Conservation (phyloP, 2,797 vertebrate species). For the Orientallactaga sibirica region DNA sequence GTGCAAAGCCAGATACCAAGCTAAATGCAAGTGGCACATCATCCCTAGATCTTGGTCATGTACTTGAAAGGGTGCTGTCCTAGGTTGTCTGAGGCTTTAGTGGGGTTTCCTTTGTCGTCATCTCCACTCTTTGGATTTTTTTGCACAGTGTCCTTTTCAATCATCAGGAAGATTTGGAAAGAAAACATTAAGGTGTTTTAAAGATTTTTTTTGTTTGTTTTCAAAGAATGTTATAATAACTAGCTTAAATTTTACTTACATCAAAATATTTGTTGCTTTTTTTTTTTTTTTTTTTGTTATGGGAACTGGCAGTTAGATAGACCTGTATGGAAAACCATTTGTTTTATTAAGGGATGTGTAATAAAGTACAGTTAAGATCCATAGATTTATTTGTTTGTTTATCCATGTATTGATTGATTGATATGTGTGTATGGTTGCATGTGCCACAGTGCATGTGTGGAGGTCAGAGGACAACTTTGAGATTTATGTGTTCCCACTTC, state of each 20-base stretch:
- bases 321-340: constrained; percentile 38
- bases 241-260: constrained; percentile 40
- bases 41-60: neutral
- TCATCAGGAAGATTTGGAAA: constrained; percentile 41
- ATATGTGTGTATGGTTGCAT: too few species aligned
- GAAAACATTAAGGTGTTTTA: neutral
- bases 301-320: constrained; percentile 27
- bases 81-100: constrained; percentile 6
- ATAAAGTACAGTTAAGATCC: constrained; percentile 46
- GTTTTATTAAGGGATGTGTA: constrained; percentile 48
- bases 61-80: constrained; percentile 1
- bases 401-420: too few species aligned
- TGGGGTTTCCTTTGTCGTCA: constrained; percentile 25
- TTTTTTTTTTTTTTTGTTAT: neutral
- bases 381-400: neutral
- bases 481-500: too few species aligned
- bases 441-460: too few species aligned
- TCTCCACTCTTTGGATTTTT: constrained; percentile 51
- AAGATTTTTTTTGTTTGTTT: constrained; percentile 20
- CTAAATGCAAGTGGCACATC: neutral
- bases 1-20: neutral
- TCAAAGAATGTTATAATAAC: constrained; percentile 31
- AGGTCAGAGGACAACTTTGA: too few species aligned
- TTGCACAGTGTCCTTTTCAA: neutral
- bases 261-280: constrained; percentile 59